Evolutionary conservation across 2,888 invertebrate genomes (phyloP).

Genomic region (Eupithecia vulgata): DNA sequence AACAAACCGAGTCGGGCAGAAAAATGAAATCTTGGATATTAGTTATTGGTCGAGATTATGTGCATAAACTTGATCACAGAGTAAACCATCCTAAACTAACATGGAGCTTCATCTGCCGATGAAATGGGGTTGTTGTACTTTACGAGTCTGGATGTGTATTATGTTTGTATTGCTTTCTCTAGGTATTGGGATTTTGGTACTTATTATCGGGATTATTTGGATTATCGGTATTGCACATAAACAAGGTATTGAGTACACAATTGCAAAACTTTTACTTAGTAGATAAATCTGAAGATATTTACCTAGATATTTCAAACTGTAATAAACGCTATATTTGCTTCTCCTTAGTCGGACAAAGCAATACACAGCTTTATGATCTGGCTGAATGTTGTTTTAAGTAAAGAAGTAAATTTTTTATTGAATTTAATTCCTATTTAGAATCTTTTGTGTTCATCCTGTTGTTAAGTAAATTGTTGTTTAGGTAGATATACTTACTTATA

Average conservation of each 20-base stretch:
- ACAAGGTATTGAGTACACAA: background rate
- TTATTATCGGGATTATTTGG: slow-evolving; percentile 1
- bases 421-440: no score
- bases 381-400: no score
- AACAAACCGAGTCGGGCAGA: slow-evolving; percentile 24
- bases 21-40: slow-evolving; percentile 38
- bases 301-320: background rate
- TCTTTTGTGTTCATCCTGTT: no score
- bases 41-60: slow-evolving; percentile 40
- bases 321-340: no score
- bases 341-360: no score
- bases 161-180: slow-evolving; percentile 38
- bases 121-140: slow-evolving; percentile 38
- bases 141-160: slow-evolving; percentile 38
- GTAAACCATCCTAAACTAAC: slow-evolving; percentile 54
- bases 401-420: no score
- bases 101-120: slow-evolving; percentile 41
- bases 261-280: background rate
- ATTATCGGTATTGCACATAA: background rate
- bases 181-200: background rate
- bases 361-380: no score
- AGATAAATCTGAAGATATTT: background rate
- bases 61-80: slow-evolving; percentile 46
- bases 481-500: no score
- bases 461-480: no score